Base-by-base conservation (phyloP, 2,797 vertebrate genomes). In the Gymnoscopelus braueri region DNA sequence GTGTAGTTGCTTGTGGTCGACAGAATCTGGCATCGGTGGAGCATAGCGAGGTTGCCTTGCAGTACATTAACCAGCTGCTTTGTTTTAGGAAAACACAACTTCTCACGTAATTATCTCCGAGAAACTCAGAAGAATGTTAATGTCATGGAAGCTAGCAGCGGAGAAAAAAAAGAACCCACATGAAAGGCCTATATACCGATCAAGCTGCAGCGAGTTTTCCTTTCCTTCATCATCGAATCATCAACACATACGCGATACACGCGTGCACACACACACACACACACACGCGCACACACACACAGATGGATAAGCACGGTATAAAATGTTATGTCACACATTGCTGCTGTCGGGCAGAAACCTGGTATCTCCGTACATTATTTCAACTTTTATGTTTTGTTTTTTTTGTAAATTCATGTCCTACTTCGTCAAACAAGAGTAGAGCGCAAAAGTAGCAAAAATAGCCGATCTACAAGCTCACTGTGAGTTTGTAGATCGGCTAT, bases 31-130 rank as follows among this genome's bases (percentile, higher is more conserved):
- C 80, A 69, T 71, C 1, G 75, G 74, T 68, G 44, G 71, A 76
- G 61, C 61, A 60, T 39, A 50, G 23, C 39, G 65, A 65, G 65
- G 44, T 77, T 73, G 75, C 69, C 53, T 87, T 8, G 7, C 8
- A 44, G 39, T 76, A 71, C 72, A 88, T 90, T 85, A 83, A 84
- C 72, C 85, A 88, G 84, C 86, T 88, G 90, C 87, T 87, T 88
- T 90, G 77, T 84, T 90, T 90, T 84, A 85, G 77, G 67, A 90
- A 92, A 92, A 90, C 84, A 89, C 72, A 84, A 86, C 77, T 88
- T 86, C 81, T 92, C 85, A 87, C 85, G 75, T 87, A 89, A 86
- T 90, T 74, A 60, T 88, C 78, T 79, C 58, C 69, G 85, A 85
- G 80, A 89, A 77, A 72, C 80, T 63, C 77, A 0, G 15, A 84